A percentile compares a stretch with the other conserved stretches of the same genome.
Evolutionary conservation across 2,113 vertebrate species (phyloP).

Genomic region (Myodes glareolus): DNA sequence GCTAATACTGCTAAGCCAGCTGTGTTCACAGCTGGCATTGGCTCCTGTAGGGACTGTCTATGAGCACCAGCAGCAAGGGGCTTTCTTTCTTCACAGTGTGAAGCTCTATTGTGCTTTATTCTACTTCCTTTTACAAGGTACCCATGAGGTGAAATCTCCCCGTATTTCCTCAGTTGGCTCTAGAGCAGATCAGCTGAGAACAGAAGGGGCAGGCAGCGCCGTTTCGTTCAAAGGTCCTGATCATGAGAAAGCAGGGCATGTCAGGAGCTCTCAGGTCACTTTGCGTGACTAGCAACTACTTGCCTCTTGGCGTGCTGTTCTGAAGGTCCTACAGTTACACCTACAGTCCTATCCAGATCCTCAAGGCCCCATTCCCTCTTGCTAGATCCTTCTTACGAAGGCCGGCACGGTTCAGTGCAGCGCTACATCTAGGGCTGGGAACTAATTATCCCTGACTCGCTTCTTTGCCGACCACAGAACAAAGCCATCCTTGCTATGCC

Average conservation of each 20-base stretch:
- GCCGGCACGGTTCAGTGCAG: background rate
- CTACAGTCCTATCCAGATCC: background rate
- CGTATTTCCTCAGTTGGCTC: background rate
- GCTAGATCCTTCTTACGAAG: background rate
- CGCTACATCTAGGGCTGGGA: background rate
- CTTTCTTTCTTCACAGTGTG: rapidly evolving
- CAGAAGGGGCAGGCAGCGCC: background rate
- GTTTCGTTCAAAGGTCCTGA: background rate
- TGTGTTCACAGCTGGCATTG: background rate
- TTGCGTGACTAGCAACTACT: background rate
- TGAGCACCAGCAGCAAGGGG: no score
- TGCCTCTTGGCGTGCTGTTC: background rate
- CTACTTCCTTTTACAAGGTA: background rate
- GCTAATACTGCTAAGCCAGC: background rate
- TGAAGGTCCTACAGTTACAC: background rate
- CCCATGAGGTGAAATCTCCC: background rate
- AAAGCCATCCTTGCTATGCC: background rate
- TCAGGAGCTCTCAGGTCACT: background rate
- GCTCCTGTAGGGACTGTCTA: rapidly evolving
- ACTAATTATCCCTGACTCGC: background rate
- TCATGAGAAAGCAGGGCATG: background rate
- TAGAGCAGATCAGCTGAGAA: background rate
- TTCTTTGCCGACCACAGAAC: background rate
- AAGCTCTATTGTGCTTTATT: rapidly evolving
- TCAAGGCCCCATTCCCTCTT: background rate